Percentiles rank a stretch among this genome's conserved stretches.
These are phyloP conservation scores for Erinaceus europaeus DNA, from an alignment of 2,113 vertebrate species.

Conservation along the genomic window DNA sequence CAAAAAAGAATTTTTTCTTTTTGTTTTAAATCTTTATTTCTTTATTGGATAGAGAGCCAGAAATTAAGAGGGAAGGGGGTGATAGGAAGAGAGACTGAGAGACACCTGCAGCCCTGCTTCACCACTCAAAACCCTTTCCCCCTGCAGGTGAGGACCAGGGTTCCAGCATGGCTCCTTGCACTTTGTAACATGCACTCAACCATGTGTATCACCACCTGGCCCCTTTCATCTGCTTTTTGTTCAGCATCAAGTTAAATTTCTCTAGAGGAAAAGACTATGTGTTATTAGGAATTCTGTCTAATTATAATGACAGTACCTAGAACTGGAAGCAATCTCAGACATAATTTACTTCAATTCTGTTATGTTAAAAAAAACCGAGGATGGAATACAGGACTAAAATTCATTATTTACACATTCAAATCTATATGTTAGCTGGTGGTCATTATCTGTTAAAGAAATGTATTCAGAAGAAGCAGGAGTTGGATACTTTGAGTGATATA, in stretches of 20 bases:
- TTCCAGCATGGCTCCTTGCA: no score
- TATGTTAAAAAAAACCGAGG: background rate
- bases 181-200: no score
- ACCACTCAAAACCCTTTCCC: no score
- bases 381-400: background rate
- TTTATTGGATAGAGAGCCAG: no score
- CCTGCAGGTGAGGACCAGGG: no score
- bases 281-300: background rate
- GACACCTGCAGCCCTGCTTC: no score
- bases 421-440: background rate
- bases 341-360: background rate
- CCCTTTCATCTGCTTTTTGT: background rate
- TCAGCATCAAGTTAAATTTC: background rate
- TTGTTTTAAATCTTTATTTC: no score
- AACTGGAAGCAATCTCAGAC: background rate
- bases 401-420: background rate
- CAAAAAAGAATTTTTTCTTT: no score
- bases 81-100: no score
- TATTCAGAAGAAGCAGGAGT: background rate
- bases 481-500: background rate
- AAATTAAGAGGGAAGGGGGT: no score
- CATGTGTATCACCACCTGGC: no score
- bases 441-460: background rate
- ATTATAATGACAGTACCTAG: background rate
- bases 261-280: background rate